A percentile compares a stretch with the other conserved stretches of the same genome.
These are phyloP conservation scores for Cercocebus atys DNA, from an alignment of 2,113 vertebrate genomes.

Conservation along the genomic window DNA sequence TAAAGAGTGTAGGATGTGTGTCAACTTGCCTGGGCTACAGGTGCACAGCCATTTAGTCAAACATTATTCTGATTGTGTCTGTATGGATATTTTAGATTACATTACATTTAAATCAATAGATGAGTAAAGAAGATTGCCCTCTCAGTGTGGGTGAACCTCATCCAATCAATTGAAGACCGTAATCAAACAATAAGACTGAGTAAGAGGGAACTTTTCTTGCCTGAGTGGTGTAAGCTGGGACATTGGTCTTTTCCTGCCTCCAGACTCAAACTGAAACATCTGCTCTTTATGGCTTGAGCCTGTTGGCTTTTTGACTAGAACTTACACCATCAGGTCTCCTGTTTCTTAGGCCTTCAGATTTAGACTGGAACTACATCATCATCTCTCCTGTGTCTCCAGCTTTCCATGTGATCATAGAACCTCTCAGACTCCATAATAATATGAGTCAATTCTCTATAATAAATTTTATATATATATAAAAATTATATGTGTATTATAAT, in stretches of 20 bases:
- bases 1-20: background rate
- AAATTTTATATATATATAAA: background rate
- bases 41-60: background rate
- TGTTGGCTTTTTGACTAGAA: background rate
- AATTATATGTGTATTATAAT: background rate
- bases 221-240: background rate
- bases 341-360: background rate
- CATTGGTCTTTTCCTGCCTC: background rate
- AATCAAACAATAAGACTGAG: background rate
- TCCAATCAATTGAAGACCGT: background rate
- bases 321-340: background rate
- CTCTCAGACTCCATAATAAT: background rate
- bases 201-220: background rate
- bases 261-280: background rate
- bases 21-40: background rate
- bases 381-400: background rate
- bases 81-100: background rate
- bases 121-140: background rate
- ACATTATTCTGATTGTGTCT: background rate
- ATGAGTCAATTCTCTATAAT: background rate
- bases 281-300: background rate
- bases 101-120: background rate
- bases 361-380: background rate
- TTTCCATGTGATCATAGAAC: background rate
- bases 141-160: background rate